Evolutionary conservation across 2,888 invertebrate species (phyloP).

Genomic region (Cheilosia urbana): DNA sequence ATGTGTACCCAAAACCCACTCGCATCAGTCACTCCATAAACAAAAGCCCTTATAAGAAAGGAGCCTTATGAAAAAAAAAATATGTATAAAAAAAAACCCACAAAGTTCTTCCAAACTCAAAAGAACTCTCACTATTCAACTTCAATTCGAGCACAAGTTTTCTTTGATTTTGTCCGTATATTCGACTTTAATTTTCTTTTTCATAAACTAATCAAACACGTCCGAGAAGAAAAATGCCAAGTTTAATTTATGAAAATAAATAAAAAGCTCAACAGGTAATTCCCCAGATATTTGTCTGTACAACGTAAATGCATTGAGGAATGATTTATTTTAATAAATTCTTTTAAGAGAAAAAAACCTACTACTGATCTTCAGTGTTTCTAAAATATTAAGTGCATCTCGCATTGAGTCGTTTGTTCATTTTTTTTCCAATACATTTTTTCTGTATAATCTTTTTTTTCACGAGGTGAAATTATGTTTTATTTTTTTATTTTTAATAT

Average conservation of each 20-base stretch:
- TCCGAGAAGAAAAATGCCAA: background rate
- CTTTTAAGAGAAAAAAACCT: background rate
- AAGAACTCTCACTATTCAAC: slow-evolving; percentile 2
- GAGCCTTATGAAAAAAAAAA: background rate
- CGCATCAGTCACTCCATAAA: too few relatives aligned
- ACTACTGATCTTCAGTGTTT: slow-evolving; percentile 1
- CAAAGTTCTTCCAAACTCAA: background rate
- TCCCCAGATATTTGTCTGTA: slow-evolving; percentile 6
- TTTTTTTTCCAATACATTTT: background rate
- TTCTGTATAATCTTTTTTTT: background rate
- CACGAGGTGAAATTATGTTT: background rate
- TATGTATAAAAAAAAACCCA: background rate
- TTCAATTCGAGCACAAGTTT: slow-evolving; percentile 20
- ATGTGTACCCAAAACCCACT: too few relatives aligned
- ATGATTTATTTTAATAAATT: background rate
- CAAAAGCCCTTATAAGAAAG: background rate
- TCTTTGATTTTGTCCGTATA: slow-evolving; percentile 9
- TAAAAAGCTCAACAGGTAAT: slow-evolving; percentile 22
- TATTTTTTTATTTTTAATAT: background rate
- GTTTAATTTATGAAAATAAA: slow-evolving; percentile 11
- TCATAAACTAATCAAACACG: background rate
- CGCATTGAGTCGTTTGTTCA: background rate
- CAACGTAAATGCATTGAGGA: slow-evolving; percentile 1
- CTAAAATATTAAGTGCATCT: slow-evolving; percentile 13
- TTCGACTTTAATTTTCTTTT: slow-evolving; percentile 3